Conservation (phyloP, 2,797 vertebrate species). For the Eupleurogrammus muticus region DNA sequence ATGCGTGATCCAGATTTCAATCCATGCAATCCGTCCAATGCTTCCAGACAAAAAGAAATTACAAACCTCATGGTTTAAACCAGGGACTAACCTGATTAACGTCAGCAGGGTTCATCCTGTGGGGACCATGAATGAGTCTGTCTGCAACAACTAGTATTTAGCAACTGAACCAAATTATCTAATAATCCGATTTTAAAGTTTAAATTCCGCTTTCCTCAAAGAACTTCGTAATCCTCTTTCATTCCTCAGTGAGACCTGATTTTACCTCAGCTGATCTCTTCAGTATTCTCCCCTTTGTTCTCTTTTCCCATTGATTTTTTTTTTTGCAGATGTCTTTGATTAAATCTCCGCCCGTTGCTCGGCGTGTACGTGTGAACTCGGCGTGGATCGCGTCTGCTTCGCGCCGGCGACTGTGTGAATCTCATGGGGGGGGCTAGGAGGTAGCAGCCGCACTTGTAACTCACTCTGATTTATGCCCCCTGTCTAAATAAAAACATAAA, state of each 20-base stretch:
- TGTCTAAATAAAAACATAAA: slow-evolving; percentile 87
- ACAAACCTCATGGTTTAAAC: neutral
- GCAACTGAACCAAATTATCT: neutral
- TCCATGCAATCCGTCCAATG: too few relatives aligned
- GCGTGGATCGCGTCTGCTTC: slow-evolving; percentile 58
- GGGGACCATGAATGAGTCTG: neutral
- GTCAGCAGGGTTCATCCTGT: neutral
- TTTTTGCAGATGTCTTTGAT: slow-evolving; percentile 56
- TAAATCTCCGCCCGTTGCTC: slow-evolving; percentile 40
- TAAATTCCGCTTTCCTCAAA: neutral
- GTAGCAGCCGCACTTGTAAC: slow-evolving; percentile 81
- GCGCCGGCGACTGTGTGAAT: slow-evolving; percentile 57
- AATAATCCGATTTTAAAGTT: neutral
- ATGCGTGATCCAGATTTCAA: too few relatives aligned
- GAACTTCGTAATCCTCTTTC: slow-evolving; percentile 3
- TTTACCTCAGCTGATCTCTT: slow-evolving; percentile 37
- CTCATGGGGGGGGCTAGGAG: slow-evolving; percentile 72
- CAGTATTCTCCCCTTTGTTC: slow-evolving; percentile 45
- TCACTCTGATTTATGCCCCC: slow-evolving; percentile 86
- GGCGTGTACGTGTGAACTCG: slow-evolving; percentile 39
- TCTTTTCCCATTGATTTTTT: slow-evolving; percentile 56
- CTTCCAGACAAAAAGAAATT: too few relatives aligned
- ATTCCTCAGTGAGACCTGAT: slow-evolving; percentile 16
- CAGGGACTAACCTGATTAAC: too few relatives aligned
- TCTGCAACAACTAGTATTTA: neutral